Evolutionary conservation across 2,888 invertebrate genomes (phyloP).

Genomic region (Serrognathus titanus): DNA sequence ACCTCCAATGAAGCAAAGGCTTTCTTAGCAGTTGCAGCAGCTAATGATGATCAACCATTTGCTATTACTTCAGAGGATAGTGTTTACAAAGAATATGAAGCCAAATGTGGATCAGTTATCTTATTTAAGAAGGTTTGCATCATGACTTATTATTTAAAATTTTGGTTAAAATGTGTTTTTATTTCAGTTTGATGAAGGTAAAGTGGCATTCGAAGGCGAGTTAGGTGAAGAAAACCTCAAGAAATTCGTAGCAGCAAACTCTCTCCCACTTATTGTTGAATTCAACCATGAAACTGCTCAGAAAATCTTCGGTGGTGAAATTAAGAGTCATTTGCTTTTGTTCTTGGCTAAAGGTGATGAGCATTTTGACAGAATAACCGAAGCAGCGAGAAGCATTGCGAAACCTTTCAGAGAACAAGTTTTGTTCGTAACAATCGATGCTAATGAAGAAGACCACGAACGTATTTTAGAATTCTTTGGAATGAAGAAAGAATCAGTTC

Average conservation of each 20-base stretch:
- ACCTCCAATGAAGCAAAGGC: conserved; percentile 76
- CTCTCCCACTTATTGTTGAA: conserved; percentile 88
- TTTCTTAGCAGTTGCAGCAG: conserved; percentile 76
- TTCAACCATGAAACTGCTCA: conserved; percentile 97
- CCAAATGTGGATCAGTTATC: conserved; percentile 73
- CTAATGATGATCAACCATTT: conserved; percentile 85
- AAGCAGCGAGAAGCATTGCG: conserved; percentile 78
- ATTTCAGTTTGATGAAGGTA: conserved; percentile 79
- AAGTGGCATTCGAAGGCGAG: conserved; percentile 70
- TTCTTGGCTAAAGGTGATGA: conserved; percentile 91
- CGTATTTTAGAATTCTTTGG: conserved; percentile 98
- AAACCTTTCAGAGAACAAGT: conserved; percentile 88
- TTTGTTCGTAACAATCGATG: conserved; percentile 92
- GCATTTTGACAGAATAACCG: conserved; percentile 75
- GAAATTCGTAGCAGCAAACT: conserved; percentile 79
- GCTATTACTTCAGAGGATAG: conserved; percentile 78
- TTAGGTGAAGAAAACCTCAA: conserved; percentile 63
- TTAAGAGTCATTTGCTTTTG: conserved; percentile 93
- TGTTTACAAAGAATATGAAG: conserved; percentile 75
- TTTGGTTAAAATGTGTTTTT: not conserved
- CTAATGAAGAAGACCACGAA: conserved; percentile 92
- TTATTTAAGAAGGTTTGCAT: conserved; percentile 84
- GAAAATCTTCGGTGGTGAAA: conserved; percentile 97
- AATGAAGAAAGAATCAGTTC: conserved; percentile 90
- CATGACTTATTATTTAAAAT: not conserved